Percentiles rank a stretch among this genome's conserved stretches.
These are phyloP conservation scores for Flabesymbios commensalis DNA, from an alignment of 2,888 invertebrate genomes.

Conservation along the genomic window DNA sequence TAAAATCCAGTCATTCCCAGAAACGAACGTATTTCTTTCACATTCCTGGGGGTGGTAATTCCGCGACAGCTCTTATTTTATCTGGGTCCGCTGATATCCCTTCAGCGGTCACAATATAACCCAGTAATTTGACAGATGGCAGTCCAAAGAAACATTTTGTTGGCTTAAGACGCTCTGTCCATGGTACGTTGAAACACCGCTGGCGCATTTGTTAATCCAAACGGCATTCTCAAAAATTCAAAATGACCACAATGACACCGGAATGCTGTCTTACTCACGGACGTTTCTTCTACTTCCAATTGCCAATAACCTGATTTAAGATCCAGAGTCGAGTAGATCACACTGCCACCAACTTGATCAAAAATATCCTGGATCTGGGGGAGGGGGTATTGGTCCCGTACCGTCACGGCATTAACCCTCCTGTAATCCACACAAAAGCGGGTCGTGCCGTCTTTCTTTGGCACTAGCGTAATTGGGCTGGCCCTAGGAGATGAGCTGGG, in stretches of 20 bases:
- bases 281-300: slow-evolving; percentile 1
- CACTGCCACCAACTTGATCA: slow-evolving; percentile 2
- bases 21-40: slow-evolving; percentile 10
- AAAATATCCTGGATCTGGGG: slow-evolving; percentile 16
- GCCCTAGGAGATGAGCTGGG: slow-evolving; percentile 8
- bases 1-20: slow-evolving; percentile 12
- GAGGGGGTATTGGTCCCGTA: slow-evolving; percentile 10
- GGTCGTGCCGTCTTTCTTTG: slow-evolving; percentile 17
- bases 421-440: slow-evolving; percentile 20
- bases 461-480: slow-evolving; percentile 9
- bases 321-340: slow-evolving; percentile 7
- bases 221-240: slow-evolving; percentile 11
- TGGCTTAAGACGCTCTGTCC: slow-evolving; percentile 2
- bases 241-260: slow-evolving; percentile 10
- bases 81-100: slow-evolving; percentile 13
- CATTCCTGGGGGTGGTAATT: background rate
- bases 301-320: slow-evolving; percentile 13
- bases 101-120: background rate
- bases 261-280: slow-evolving; percentile 15
- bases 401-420: slow-evolving; percentile 11
- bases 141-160: background rate
- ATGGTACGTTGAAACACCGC: slow-evolving; percentile 10
- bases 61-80: slow-evolving; percentile 6
- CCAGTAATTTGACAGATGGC: slow-evolving; percentile 4
- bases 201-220: slow-evolving; percentile 15